phyloP scores from a whole-genome alignment of 2,113 vertebrate genomes.

The Rhabdornis inornatus region DNA sequence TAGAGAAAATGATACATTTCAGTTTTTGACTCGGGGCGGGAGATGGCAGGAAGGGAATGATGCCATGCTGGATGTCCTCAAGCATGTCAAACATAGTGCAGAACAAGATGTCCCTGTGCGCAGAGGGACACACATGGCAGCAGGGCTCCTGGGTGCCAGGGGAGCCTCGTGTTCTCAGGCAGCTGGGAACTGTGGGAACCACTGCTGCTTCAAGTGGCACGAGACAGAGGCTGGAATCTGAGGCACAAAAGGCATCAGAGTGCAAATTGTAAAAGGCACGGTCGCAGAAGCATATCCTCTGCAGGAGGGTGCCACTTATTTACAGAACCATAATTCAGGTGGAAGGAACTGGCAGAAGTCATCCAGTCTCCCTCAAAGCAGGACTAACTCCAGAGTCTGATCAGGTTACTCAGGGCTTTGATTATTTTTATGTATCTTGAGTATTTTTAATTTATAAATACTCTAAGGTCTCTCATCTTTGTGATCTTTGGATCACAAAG shows the following conservation, averaged over 20 bases:
- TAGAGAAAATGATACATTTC: background rate
- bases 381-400: background rate
- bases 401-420: background rate
- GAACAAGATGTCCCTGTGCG: background rate
- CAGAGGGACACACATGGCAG: background rate
- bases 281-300: background rate
- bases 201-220: background rate
- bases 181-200: background rate
- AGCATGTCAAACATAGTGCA: background rate
- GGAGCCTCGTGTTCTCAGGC: background rate
- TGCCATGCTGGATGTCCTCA: background rate
- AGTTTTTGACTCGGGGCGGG: background rate
- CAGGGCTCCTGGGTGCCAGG: background rate
- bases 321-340: background rate
- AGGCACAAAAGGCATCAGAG: background rate
- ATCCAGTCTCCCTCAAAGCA: background rate
- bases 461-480: background rate
- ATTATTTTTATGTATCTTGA: background rate
- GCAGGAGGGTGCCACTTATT: background rate
- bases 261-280: background rate
- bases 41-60: background rate
- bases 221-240: background rate
- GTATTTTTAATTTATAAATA: background rate
- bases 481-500: background rate
- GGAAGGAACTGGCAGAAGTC: background rate